phyloP scores from a whole-genome alignment of 2,888 invertebrate genomes.

The Gerris lacustris region DNA sequence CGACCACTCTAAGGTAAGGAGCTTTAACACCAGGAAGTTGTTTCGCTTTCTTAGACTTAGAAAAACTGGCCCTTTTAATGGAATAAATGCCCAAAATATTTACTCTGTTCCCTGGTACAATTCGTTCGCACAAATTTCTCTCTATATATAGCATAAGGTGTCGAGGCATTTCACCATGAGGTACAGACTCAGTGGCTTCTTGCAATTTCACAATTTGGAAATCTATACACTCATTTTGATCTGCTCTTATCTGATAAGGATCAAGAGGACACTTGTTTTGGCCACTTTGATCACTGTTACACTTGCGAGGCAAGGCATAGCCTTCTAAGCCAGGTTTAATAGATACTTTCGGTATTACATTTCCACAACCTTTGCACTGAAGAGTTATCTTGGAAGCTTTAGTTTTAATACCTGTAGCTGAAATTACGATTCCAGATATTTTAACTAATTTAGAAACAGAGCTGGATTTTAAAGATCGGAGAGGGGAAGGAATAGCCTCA shows the following conservation, averaged over 20 bases:
- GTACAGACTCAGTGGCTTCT: constrained; percentile 86
- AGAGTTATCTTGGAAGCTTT: constrained; percentile 92
- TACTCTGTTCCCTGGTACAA: constrained; percentile 92
- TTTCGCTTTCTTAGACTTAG: constrained; percentile 57
- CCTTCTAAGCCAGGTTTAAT: constrained; percentile 95
- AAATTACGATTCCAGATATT: constrained; percentile 88
- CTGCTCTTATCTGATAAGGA: constrained; percentile 95
- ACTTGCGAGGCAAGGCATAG: constrained; percentile 86
- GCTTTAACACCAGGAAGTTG: constrained; percentile 80
- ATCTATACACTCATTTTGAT: constrained; percentile 94
- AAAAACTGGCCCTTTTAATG: constrained; percentile 61
- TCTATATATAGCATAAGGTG: constrained; percentile 92
- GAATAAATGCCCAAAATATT: constrained; percentile 90
- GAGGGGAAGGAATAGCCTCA: constrained; percentile 63
- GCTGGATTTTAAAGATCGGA: constrained; percentile 85
- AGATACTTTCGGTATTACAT: constrained; percentile 72
- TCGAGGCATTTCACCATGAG: constrained; percentile 95
- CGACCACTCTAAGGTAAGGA: constrained; percentile 89
- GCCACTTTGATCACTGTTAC: constrained; percentile 86
- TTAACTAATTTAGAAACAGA: constrained; percentile 86
- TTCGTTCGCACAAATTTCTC: constrained; percentile 76
- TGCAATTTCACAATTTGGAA: constrained; percentile 96
- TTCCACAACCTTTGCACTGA: constrained; percentile 88
- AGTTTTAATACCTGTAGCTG: constrained; percentile 84
- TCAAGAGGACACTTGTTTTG: constrained; percentile 88